Base-by-base conservation (phyloP, 2,113 vertebrate species). In the Felis catus region DNA sequence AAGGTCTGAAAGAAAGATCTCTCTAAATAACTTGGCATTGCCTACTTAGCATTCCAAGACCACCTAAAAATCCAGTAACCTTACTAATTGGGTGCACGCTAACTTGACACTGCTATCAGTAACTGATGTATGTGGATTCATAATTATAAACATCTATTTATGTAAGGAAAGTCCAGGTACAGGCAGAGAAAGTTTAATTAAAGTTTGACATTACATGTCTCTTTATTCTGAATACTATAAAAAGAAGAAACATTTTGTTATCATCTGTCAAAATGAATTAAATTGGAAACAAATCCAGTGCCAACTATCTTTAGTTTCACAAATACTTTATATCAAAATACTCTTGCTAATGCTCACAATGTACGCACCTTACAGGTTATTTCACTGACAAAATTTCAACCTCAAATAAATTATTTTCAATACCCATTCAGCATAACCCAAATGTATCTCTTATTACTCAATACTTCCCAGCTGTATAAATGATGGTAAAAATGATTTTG, bases 221-320 rank as follows among this genome's bases (percentile, higher is more conserved):
- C 70, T 80, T 97, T 58, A 91, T 88, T 76, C 82, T 93, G 19
- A 97, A 91, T 76, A 65, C 58, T 85, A 53, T 10, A 58, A 94
- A 95, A 94, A 96, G 23, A 33, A 73, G 55, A 93, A 97, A 76
- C 3, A 71, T 53, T 95, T 83, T 81, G 8, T 41, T 74, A 48
- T 31, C n/a, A 66, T 93, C 76, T 84, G 58, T 78, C 86, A 96
- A 95, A 85, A 91, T 91, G 8, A 97, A 94, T 68, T 96, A 91
- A 96, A 89, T 1, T 55, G n/a, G 48, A 95, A 97, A 95, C 71
- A 95, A 97, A 91, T 25, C 18, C 63, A 96, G 18, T 39, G 3
- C 18, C 84, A 96, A 68, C 41, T 91, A 58, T 48, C 33, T 70
- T 88, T 95, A 85, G 65, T 89, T 94, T 91, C 76, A 91, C 5